These are phyloP conservation scores for Bergia puertoricense DNA, from an alignment of 92 coral and sea anemone species.

Conservation along the genomic window DNA sequence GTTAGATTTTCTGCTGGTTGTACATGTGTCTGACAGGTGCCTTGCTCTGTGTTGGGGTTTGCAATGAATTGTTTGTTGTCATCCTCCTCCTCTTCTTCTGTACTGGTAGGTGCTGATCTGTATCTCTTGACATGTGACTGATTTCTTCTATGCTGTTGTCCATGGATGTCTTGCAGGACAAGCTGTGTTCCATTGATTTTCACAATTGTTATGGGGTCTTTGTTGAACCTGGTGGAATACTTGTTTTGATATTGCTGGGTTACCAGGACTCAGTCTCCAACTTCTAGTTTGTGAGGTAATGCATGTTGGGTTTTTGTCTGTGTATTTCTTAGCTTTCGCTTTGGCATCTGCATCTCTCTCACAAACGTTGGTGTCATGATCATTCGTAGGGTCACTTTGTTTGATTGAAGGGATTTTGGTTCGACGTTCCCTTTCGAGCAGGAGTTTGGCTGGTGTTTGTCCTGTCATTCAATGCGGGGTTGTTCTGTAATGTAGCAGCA, in stretches of 20 bases:
- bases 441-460: background rate
- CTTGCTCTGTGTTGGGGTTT: background rate
- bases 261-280: too few relatives aligned
- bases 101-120: background rate
- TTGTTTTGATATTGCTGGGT: too few relatives aligned
- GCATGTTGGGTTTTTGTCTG: conserved; percentile 40
- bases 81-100: conserved; percentile 17
- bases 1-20: too few relatives aligned
- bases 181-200: conserved; percentile 30
- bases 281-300: background rate
- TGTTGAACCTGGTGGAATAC: too few relatives aligned
- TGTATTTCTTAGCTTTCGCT: conserved; percentile 34
- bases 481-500: conserved; percentile 49
- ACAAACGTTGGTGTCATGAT: background rate
- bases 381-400: background rate
- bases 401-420: background rate
- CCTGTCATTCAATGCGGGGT: conserved; percentile 39
- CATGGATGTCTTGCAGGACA: too few relatives aligned
- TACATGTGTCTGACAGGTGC: background rate
- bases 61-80: background rate
- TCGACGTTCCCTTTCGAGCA: too few relatives aligned
- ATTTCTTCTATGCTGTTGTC: too few relatives aligned
- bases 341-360: conserved; percentile 35
- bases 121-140: too few relatives aligned
- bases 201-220: conserved; percentile 27